phyloP scores from a whole-genome alignment of 2,888 invertebrate species.

The Campoplex capitator region DNA sequence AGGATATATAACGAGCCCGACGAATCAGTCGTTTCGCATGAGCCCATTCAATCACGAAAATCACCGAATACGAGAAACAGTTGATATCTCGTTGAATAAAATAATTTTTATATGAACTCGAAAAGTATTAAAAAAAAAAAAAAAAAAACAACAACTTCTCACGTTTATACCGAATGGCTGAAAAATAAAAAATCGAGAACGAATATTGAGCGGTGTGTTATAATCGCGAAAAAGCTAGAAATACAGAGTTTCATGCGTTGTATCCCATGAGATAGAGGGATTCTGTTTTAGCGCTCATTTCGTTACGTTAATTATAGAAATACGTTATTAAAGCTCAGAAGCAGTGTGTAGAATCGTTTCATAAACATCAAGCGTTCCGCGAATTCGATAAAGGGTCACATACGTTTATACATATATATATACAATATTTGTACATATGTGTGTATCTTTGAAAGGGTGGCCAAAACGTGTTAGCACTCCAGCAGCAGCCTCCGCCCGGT shows the following conservation, averaged over 20 bases:
- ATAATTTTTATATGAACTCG: no score
- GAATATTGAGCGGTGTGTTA: no score
- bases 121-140: no score
- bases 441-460: slow-evolving; percentile 26
- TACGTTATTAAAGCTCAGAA: slow-evolving; percentile 74
- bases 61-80: no score
- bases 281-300: slow-evolving; percentile 36
- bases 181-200: no score
- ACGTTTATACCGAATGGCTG: no score
- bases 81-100: no score
- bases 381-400: slow-evolving; percentile 47
- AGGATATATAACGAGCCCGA: no score
- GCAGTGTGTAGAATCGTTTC: slow-evolving; percentile 57
- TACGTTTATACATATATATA: slow-evolving; percentile 15
- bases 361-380: slow-evolving; percentile 42
- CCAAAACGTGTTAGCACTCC: slow-evolving; percentile 52
- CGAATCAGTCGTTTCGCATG: no score
- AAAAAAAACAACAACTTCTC: no score
- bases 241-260: neutral
- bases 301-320: slow-evolving; percentile 74
- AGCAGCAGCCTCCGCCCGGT: neutral
- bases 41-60: no score
- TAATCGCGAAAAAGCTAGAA: neutral
- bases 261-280: neutral
- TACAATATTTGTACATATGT: slow-evolving; percentile 22